Percentiles rank a stretch among this genome's conserved stretches.
Conservation (phyloP, 2,113 vertebrate species). For the Sporophila hypoxantha region DNA sequence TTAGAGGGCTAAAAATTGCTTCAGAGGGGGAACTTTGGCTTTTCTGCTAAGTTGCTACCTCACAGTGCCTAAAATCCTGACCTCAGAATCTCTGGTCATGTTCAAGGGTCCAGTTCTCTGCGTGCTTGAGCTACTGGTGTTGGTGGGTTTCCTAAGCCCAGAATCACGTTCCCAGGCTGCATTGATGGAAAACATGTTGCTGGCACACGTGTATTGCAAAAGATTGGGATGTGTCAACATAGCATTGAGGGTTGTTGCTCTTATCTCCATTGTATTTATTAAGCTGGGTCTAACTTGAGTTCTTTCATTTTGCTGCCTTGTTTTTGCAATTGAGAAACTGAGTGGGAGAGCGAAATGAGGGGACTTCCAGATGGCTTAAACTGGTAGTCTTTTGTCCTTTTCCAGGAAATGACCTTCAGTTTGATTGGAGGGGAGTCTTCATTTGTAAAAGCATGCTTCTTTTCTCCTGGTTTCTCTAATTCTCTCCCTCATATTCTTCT, state of each 20-base stretch:
- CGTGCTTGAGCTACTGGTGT: neutral
- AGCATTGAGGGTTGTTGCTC: neutral
- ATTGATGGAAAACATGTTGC: neutral
- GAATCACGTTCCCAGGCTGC: neutral
- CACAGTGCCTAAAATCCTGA: constrained; percentile 3
- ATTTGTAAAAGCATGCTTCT: neutral
- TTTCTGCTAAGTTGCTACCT: constrained; percentile 3
- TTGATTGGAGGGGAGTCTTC: neutral
- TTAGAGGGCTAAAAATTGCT: constrained; percentile 47
- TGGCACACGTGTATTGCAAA: constrained; percentile 10
- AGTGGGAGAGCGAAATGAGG: neutral
- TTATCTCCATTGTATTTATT: constrained; percentile 29
- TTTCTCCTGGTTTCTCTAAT: neutral
- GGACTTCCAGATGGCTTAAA: neutral
- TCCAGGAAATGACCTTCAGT: neutral
- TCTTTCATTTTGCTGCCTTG: neutral
- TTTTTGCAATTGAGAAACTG: neutral
- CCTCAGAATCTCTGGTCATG: neutral
- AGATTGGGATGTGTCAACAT: neutral
- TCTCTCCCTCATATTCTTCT: neutral
- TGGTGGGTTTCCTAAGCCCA: neutral
- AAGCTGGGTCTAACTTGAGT: neutral
- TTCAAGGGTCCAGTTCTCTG: neutral
- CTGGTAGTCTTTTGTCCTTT: neutral
- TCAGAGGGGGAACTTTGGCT: neutral